These are phyloP conservation scores for Toxotes lorentzi DNA, from an alignment of 2,797 vertebrate species.

Conservation along the genomic window DNA sequence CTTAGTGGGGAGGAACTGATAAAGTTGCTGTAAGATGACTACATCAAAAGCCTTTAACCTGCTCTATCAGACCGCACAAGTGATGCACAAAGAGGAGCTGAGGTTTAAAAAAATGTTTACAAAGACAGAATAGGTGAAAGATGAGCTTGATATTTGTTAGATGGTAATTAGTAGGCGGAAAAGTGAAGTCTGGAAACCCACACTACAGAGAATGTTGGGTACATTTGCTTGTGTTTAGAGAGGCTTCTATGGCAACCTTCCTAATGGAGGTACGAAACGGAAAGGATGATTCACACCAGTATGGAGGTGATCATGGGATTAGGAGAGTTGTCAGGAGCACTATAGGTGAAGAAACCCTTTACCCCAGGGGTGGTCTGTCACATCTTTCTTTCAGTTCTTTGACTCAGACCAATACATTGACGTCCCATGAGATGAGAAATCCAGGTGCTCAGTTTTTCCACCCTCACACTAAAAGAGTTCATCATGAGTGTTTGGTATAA, in stretches of 20 bases:
- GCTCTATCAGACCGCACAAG: constrained; percentile 54
- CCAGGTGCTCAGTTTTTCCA: neutral
- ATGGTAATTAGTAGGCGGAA: constrained; percentile 28
- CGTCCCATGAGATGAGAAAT: neutral
- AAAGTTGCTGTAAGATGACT: constrained; percentile 68
- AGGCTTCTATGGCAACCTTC: constrained; percentile 34
- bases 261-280: constrained; percentile 7
- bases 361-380: constrained; percentile 2
- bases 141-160: constrained; percentile 49
- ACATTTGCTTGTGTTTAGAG: constrained; percentile 31
- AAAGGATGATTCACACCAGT: constrained; percentile 56
- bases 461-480: neutral
- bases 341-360: constrained; percentile 17
- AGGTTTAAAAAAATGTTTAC: constrained; percentile 13
- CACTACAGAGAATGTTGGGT: constrained; percentile 34
- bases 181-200: constrained; percentile 51
- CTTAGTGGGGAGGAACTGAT: constrained; percentile 71
- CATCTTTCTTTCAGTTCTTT: constrained; percentile 30
- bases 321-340: constrained; percentile 10
- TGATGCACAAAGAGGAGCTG: constrained; percentile 40
- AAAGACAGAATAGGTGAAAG: constrained; percentile 31
- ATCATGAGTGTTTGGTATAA: constrained; percentile 1
- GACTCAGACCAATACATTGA: constrained; percentile 15
- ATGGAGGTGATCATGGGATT: constrained; percentile 24
- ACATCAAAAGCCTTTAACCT: constrained; percentile 69